phyloP scores from a whole-genome alignment of 1,140 invertebrate species.

The Euwallacea fornicatus region DNA sequence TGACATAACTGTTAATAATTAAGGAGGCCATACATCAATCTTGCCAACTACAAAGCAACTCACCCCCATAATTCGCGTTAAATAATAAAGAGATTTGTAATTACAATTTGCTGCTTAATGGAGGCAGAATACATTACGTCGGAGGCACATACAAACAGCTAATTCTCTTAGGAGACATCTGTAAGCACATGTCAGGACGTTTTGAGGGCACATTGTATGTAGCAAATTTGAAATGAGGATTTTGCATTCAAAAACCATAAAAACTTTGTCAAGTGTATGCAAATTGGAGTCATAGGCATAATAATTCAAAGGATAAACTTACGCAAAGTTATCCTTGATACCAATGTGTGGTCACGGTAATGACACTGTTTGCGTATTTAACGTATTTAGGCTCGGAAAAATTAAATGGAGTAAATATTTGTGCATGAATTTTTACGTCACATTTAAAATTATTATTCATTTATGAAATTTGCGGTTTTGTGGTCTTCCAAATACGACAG shows the following conservation, averaged over 20 bases:
- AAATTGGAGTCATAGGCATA: not conserved
- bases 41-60: conserved; percentile 8
- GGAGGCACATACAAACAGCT: not conserved
- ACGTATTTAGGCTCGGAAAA: not conserved
- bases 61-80: conserved; percentile 10
- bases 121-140: conserved; percentile 12
- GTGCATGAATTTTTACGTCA: no score
- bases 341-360: conserved; percentile 6
- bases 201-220: not conserved
- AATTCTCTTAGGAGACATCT: conserved; percentile 10
- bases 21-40: conserved; percentile 2
- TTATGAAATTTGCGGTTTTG: no score
- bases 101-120: conserved; percentile 10
- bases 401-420: no score
- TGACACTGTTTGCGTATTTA: conserved; percentile 10
- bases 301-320: conserved; percentile 17
- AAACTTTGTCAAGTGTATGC: not conserved
- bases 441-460: no score
- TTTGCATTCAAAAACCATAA: no score
- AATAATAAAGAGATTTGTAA: conserved; percentile 16
- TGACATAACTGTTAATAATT: not conserved
- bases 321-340: conserved; percentile 18
- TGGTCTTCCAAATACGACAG: no score
- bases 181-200: not conserved
- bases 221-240: no score